Percentiles rank a stretch among this genome's conserved stretches.
phyloP scores from a whole-genome alignment of 2,113 vertebrate genomes.

The Isichthys henryi region DNA sequence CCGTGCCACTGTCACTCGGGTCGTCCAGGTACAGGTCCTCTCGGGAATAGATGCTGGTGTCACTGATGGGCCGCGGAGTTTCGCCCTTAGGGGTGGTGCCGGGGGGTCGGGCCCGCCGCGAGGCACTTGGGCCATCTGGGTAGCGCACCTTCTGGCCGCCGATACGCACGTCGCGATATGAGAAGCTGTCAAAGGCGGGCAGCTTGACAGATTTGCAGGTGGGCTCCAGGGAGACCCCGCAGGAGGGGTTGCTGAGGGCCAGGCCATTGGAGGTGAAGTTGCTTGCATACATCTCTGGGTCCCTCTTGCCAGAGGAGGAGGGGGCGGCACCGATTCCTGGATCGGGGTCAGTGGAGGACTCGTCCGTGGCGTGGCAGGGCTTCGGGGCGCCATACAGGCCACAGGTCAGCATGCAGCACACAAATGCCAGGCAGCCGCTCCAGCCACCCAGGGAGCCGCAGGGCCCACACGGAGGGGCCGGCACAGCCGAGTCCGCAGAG shows the following conservation, averaged over 20 bases:
- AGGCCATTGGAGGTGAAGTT: slow-evolving; percentile 61
- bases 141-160: slow-evolving; percentile 76
- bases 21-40: slow-evolving; percentile 76
- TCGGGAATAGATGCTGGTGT: slow-evolving; percentile 76
- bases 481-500: slow-evolving; percentile 59
- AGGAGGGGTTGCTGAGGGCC: slow-evolving; percentile 60
- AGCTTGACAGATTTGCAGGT: slow-evolving; percentile 47
- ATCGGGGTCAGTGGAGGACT: slow-evolving; percentile 66
- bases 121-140: slow-evolving; percentile 23
- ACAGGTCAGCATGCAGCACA: slow-evolving; percentile 70
- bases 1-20: slow-evolving; percentile 76
- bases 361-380: slow-evolving; percentile 67
- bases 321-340: background rate
- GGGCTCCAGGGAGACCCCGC: slow-evolving; percentile 50
- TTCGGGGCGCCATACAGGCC: slow-evolving; percentile 70
- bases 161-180: slow-evolving; percentile 83
- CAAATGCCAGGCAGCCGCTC: slow-evolving; percentile 56
- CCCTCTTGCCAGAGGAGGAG: background rate
- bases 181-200: slow-evolving; percentile 74
- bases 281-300: slow-evolving; percentile 41
- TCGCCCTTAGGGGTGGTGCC: slow-evolving; percentile 65
- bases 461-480: slow-evolving; percentile 60
- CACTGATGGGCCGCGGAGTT: slow-evolving; percentile 75
- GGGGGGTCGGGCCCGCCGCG: slow-evolving; percentile 52
- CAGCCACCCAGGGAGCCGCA: slow-evolving; percentile 73